These are phyloP conservation scores for Neoarius graeffei DNA, from an alignment of 2,113 vertebrate species.

Conservation along the genomic window DNA sequence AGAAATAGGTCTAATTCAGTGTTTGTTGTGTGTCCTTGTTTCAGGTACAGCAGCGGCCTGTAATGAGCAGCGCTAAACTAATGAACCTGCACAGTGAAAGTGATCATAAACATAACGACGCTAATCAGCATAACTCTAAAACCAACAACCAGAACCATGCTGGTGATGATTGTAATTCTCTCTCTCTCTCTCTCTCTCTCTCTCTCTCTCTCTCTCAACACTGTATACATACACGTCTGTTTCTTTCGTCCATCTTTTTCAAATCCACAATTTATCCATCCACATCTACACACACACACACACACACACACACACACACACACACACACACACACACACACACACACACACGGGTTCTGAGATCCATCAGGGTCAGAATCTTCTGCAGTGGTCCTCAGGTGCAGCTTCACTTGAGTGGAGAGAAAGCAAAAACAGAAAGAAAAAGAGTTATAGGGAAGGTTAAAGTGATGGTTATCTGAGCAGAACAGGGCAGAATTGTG, in stretches of 20 bases:
- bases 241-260: slow-evolving; percentile 3
- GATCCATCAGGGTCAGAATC: slow-evolving; percentile 69
- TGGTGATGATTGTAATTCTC: slow-evolving; percentile 42
- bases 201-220: slow-evolving; percentile 12
- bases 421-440: slow-evolving; percentile 19
- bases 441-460: slow-evolving; percentile 8
- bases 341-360: slow-evolving; percentile 29
- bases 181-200: slow-evolving; percentile 23
- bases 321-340: background rate
- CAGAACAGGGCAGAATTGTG: slow-evolving; percentile 31
- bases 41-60: slow-evolving; percentile 42
- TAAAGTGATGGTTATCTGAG: slow-evolving; percentile 35
- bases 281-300: background rate
- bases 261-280: background rate
- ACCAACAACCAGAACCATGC: slow-evolving; percentile 42
- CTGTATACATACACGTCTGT: background rate
- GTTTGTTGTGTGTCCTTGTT: slow-evolving; percentile 33
- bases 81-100: slow-evolving; percentile 40
- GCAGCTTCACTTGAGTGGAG: slow-evolving; percentile 68
- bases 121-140: slow-evolving; percentile 52
- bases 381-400: slow-evolving; percentile 72
- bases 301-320: slow-evolving; percentile 4
- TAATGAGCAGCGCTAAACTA: slow-evolving; percentile 38
- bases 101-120: slow-evolving; percentile 47
- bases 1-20: slow-evolving; percentile 38